Evolutionary conservation across 2,113 vertebrate species (phyloP), one percentile per base, ranked within the genome.

Genomic region (Ciconia boyciana): DNA sequence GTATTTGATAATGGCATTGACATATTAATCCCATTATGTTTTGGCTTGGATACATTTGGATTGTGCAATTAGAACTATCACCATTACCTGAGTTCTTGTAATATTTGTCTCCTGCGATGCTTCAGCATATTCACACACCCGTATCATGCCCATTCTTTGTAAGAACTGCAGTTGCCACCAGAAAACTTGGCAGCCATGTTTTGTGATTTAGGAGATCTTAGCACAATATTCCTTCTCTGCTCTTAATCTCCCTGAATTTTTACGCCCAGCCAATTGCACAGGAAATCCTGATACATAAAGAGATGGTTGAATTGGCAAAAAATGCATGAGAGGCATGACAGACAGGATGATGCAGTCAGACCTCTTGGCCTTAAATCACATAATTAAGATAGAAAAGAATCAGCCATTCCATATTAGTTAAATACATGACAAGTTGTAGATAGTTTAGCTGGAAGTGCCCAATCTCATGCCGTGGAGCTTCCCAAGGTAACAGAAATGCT

Each of bases 1-100:
- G 10, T 29, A 2, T 80, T 83, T 0, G 0, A 16, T 74, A 43
- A 21, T n/a, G 61, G 7, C 16, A 17, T 11, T 68, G 52, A 4
- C 14, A 5, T 28, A 15, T 34, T 54, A 11, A 87, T 75, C 43
- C 55, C 34, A 43, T 24, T 52, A n/a, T 46, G 12, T 49, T 85
- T 29, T 83, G 62, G 31, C 48, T 68, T 43, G 43, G 36, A 46
- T 92, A 32, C 41, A 1, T n/a, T 49, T 62, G 46, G 26, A 18
- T 64, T 43, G 26, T 52, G 57, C 29, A 19, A 0, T 87, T 31
- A 34, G n/a, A 70, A 18, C 36, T n/a, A 15, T 43, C 64, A n/a
- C 28, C 31, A 4, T 61, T 61, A 61, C 15, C 57, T 68, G 76
- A 65, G 62, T 69, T 80, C 51, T 43, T 68, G 68, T 39, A 17